Evolutionary conservation across 2,888 invertebrate genomes (phyloP).

Genomic region (Ectemnius lituratus): DNA sequence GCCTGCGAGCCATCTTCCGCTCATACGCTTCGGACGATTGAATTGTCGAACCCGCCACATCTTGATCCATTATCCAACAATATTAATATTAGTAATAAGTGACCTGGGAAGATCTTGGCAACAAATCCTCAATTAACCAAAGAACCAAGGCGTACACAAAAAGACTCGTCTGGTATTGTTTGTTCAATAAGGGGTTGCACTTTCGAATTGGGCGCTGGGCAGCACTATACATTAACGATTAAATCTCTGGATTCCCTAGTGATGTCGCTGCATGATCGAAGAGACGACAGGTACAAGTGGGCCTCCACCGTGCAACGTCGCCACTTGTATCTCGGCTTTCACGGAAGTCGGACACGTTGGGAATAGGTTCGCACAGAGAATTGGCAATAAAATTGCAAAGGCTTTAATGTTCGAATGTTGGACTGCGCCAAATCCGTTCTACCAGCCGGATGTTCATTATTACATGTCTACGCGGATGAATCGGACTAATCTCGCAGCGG

Average conservation of each 20-base stretch:
- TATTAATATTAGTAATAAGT: no score
- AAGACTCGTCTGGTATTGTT: conserved; percentile 31
- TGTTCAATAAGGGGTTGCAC: conserved; percentile 35
- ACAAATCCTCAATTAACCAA: not conserved
- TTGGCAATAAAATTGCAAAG: not conserved
- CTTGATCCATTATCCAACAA: conserved; percentile 6
- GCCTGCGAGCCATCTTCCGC: conserved; percentile 84
- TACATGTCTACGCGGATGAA: not conserved
- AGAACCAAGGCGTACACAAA: no score
- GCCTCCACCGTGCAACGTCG: not conserved
- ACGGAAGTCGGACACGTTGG: not conserved
- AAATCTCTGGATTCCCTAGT: not conserved
- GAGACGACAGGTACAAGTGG: not conserved
- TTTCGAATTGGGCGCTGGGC: conserved; percentile 16
- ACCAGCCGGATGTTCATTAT: not conserved
- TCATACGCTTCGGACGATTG: conserved; percentile 84
- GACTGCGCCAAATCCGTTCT: not conserved
- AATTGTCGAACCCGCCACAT: conserved; percentile 80
- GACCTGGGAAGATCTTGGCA: no score
- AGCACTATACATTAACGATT: not conserved
- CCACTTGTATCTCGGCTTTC: not conserved
- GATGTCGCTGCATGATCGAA: not conserved
- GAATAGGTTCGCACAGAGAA: not conserved
- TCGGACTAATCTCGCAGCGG: not conserved
- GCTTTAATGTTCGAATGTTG: not conserved